Evolutionary conservation across 2,113 vertebrate genomes (phyloP).

Genomic region (Gavialis gangeticus): DNA sequence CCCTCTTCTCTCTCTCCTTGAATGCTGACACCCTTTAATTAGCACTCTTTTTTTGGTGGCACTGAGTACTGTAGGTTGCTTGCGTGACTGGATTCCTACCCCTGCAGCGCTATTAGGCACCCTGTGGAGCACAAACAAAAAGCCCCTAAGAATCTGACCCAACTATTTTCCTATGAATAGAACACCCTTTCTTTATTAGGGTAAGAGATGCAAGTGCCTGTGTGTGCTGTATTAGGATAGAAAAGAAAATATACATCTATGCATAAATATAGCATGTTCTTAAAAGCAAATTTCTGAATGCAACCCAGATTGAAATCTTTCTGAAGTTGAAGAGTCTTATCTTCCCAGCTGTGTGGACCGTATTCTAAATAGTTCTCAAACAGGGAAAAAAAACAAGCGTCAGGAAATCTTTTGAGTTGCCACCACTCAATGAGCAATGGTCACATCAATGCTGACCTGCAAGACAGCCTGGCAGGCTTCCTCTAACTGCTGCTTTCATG

Average conservation of each 20-base stretch:
- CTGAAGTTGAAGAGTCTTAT: too few species aligned
- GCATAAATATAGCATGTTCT: background rate
- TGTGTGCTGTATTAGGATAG: background rate
- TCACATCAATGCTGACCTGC: background rate
- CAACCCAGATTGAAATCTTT: accelerated
- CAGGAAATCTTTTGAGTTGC: background rate
- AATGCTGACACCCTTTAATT: constrained; percentile 79
- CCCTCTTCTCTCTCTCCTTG: background rate
- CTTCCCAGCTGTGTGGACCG: background rate
- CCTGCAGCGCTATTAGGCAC: constrained; percentile 56
- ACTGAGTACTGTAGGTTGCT: constrained; percentile 41
- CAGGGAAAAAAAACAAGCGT: background rate
- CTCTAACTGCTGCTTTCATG: accelerated
- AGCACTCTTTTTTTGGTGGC: constrained; percentile 51
- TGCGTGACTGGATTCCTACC: constrained; percentile 61
- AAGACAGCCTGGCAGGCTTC: background rate
- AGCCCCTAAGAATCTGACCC: constrained; percentile 53
- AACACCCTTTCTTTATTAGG: constrained; percentile 51
- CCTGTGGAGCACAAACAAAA: constrained; percentile 71
- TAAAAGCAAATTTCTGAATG: background rate
- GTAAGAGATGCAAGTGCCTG: constrained; percentile 9
- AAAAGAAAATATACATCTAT: background rate
- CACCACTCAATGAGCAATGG: background rate
- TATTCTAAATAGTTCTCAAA: background rate
- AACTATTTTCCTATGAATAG: constrained; percentile 74